Conservation (phyloP, 2,797 vertebrate genomes). For the Tauraco hartlaubi region DNA sequence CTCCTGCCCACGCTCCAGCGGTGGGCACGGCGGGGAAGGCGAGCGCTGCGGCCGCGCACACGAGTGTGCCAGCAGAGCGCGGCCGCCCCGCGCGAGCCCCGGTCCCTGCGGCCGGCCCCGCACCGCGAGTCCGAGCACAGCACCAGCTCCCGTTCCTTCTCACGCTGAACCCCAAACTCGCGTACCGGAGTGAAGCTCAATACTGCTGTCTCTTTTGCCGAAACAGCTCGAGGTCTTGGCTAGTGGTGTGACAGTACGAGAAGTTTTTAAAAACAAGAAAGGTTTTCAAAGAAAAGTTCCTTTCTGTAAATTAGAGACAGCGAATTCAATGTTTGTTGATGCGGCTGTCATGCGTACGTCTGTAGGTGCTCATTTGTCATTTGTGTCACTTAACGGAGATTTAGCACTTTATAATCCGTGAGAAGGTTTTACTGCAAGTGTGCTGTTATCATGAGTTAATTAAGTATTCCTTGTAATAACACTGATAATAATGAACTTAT, state of each 20-base stretch:
- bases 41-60: too few species aligned
- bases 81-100: background rate
- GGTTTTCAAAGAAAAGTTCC: background rate
- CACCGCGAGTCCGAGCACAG: accelerated
- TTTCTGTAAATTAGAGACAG: background rate
- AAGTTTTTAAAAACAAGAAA: background rate
- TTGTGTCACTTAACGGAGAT: background rate
- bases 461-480: slow-evolving; percentile 48
- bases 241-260: background rate
- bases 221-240: background rate
- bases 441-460: slow-evolving; percentile 22
- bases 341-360: background rate
- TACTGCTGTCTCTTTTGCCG: too few species aligned
- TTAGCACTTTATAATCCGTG: slow-evolving; percentile 35
- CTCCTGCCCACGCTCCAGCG: background rate
- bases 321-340: background rate
- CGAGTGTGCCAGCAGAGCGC: accelerated
- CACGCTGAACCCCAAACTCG: background rate
- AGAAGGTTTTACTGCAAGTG: background rate
- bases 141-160: background rate
- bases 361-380: slow-evolving; percentile 1
- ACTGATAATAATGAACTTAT: slow-evolving; percentile 6
- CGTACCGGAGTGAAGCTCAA: accelerated
- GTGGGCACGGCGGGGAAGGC: too few species aligned
- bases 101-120: background rate